A percentile compares a stretch with the other conserved stretches of the same genome.
These are phyloP conservation scores for Anas acuta DNA, from an alignment of 2,797 vertebrate species.

Conservation along the genomic window DNA sequence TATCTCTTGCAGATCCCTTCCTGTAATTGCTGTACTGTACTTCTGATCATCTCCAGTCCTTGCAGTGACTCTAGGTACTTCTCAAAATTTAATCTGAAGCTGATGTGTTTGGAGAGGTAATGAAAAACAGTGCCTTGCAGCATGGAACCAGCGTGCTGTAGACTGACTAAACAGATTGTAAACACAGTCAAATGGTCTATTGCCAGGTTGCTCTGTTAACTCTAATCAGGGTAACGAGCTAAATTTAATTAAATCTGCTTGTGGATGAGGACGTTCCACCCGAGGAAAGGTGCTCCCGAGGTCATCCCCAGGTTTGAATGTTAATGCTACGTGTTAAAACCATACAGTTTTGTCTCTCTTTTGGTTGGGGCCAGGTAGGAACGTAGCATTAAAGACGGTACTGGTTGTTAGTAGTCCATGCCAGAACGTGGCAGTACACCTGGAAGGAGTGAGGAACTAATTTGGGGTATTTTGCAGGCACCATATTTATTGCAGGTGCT, in stretches of 20 bases:
- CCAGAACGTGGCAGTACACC: neutral
- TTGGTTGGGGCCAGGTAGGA: neutral
- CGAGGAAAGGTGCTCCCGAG: neutral
- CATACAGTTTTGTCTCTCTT: neutral
- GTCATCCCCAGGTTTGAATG: neutral
- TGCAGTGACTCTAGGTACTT: neutral
- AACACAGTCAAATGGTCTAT: neutral
- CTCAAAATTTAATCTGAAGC: neutral
- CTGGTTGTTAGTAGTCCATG: neutral
- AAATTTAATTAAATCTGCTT: slow-evolving; percentile 41
- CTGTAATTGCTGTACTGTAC: too few relatives aligned
- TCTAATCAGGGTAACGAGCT: slow-evolving; percentile 49
- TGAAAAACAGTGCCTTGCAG: neutral
- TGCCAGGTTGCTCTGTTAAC: slow-evolving; percentile 9
- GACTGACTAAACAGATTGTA: neutral
- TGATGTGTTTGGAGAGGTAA: neutral
- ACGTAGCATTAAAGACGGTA: neutral
- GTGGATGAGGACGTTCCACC: neutral
- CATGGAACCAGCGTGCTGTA: neutral
- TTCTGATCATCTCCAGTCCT: neutral
- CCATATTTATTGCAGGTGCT: neutral
- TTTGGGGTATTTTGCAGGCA: neutral
- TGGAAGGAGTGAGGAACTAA: neutral
- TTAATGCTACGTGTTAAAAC: neutral
- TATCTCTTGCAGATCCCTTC: neutral